Evolutionary conservation across 2,888 invertebrate genomes (phyloP), one percentile per base, ranked within the genome.

Genomic region (Protophormia terraenovae): DNA sequence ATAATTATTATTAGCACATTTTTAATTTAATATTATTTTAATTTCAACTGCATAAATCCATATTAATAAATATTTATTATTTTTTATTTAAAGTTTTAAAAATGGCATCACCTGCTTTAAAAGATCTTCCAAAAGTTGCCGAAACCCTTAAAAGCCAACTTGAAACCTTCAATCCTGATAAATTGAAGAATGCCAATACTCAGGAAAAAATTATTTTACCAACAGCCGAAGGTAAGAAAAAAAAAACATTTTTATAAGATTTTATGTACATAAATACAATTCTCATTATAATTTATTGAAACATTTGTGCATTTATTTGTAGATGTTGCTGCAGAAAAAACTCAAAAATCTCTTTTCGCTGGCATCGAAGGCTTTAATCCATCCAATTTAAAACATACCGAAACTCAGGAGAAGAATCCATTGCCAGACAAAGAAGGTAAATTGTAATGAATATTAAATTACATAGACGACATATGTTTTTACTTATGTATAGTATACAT

Each of bases 341-440:
- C 95, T 86, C 96, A 96, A 92, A 95, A 97, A 92, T 97, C 96
- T 85, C 93, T 97, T 86, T 95, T 97, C 90, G 96, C 96, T 89
- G 97, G 97, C 76, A 97, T 98, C 89, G 97, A 97, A 93, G 95
- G 95, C 88, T 98, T 98, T 92, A 96, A 98, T 93, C 94, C 96
- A 83, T 95, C 94, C 89, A 96, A 96, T 92, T 93, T 98, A 93
- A 97, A 97, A 93, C 98, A 97, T 93, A 97, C 97, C 67, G 96
- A 97, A 93, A 98, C 98, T 82, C 95, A 97, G 90, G 98, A 98
- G 92, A 98, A 98, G 93, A 98, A 98, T 93, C 96, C 97, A 73
- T 95, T 98, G 90, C 98, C 98, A 60, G 97, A 97, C 92, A 97
- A 97, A 95, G 97, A 97, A 94, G 97, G 98, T 98, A 94, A 91